Evolutionary conservation across 2,888 invertebrate genomes (phyloP).

Genomic region (Spilosoma lubricipeda): DNA sequence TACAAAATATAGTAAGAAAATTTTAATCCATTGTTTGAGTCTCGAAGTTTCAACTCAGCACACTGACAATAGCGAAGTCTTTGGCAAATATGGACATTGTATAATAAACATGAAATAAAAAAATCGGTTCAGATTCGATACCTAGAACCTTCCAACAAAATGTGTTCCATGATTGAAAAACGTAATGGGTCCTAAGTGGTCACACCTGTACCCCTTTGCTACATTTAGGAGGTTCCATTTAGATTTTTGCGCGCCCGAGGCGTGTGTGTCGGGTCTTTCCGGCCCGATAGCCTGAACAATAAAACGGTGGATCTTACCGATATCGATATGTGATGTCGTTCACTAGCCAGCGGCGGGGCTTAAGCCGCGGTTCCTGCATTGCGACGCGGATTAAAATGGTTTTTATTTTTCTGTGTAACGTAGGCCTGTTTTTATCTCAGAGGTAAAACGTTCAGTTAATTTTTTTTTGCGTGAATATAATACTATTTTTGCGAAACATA

Average conservation of each 20-base stretch:
- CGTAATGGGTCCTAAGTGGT: conserved; percentile 47
- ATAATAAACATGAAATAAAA: background rate
- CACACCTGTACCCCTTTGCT: conserved; percentile 44
- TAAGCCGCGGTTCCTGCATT: conserved; percentile 63
- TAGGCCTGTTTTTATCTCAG: conserved; percentile 36
- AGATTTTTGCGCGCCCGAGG: conserved; percentile 62
- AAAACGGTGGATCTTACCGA: conserved; percentile 73
- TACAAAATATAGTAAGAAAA: too few relatives aligned
- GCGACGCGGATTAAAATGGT: conserved; percentile 51
- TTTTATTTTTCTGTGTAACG: conserved; percentile 43
- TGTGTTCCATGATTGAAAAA: conserved; percentile 1
- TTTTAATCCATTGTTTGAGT: too few relatives aligned
- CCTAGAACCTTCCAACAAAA: background rate
- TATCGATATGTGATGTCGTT: conserved; percentile 77
- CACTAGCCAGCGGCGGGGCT: conserved; percentile 69
- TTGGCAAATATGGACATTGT: background rate
- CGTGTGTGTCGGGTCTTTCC: conserved; percentile 55
- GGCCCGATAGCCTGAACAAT: conserved; percentile 66
- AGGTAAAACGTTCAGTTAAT: conserved; percentile 14
- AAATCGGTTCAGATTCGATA: too few relatives aligned
- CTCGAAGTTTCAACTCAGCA: too few relatives aligned
- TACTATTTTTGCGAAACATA: background rate
- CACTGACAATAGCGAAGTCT: too few relatives aligned
- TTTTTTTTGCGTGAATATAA: background rate
- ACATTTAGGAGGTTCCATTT: conserved; percentile 67